Percentiles rank a stretch among this genome's conserved stretches.
phyloP scores from a whole-genome alignment of 1,140 invertebrate genomes.

The Trissolcus basalis region DNA sequence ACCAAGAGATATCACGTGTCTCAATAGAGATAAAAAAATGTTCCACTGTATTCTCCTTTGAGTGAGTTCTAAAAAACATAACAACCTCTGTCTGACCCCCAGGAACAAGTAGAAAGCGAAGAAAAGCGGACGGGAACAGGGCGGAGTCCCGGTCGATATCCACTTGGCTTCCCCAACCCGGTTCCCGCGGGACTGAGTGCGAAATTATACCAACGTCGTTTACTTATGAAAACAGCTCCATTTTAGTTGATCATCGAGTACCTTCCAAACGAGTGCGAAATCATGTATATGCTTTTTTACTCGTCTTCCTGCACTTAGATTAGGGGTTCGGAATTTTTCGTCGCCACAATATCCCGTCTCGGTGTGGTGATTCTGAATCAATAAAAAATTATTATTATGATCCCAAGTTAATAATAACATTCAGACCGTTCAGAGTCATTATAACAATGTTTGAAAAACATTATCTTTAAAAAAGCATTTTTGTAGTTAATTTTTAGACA shows the following conservation, averaged over 20 bases:
- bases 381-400: constrained; percentile 4
- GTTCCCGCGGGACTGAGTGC: constrained; percentile 45
- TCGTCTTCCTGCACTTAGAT: constrained; percentile 10
- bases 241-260: constrained; percentile 48
- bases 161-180: constrained; percentile 52
- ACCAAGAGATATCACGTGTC: too few relatives aligned
- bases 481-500: too few relatives aligned
- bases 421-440: too few relatives aligned
- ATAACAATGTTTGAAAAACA: too few relatives aligned
- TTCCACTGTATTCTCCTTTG: constrained; percentile 28
- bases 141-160: constrained; percentile 63
- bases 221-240: constrained; percentile 55
- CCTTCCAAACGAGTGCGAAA: constrained; percentile 50
- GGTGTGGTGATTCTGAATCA: constrained; percentile 5
- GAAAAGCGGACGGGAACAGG: constrained; percentile 60
- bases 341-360: constrained; percentile 3
- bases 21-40: constrained; percentile 3
- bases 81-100: constrained; percentile 25
- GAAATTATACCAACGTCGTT: constrained; percentile 56
- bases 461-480: too few relatives aligned
- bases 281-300: constrained; percentile 29
- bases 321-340: constrained; percentile 8
- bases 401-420: too few relatives aligned
- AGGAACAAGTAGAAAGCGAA: constrained; percentile 43
- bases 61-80: constrained; percentile 56